These are phyloP conservation scores for Schizopygopsis malacanthus DNA, from an alignment of 2,797 vertebrate species.

Conservation along the genomic window DNA sequence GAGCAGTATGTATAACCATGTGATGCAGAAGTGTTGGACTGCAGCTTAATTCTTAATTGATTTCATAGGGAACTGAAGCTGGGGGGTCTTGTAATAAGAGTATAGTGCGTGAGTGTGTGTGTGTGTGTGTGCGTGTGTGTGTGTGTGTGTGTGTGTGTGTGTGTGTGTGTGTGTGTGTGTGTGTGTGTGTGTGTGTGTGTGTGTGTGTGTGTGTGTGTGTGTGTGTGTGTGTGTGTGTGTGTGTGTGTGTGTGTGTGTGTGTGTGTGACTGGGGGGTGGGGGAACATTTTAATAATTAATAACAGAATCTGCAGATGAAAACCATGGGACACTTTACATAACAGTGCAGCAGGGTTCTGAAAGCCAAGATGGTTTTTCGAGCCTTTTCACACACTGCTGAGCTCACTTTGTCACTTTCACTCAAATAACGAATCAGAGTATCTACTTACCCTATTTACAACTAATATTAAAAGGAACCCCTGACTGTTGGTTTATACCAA, in stretches of 20 bases:
- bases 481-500: not conserved
- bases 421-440: constrained; percentile 9
- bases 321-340: constrained; percentile 80
- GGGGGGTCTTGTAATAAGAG: constrained; percentile 72
- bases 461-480: not conserved
- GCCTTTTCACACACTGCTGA: not conserved
- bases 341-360: constrained; percentile 65
- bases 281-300: constrained; percentile 80
- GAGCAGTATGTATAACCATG: constrained; percentile 56
- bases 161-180: constrained; percentile 46
- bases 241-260: constrained; percentile 46
- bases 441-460: constrained; percentile 9
- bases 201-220: constrained; percentile 62
- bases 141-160: constrained; percentile 57
- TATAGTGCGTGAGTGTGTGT: constrained; percentile 63
- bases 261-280: constrained; percentile 40
- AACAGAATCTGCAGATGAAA: constrained; percentile 80
- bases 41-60: constrained; percentile 79
- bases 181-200: constrained; percentile 47
- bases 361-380: constrained; percentile 35
- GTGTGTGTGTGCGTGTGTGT: constrained; percentile 61
- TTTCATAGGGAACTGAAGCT: constrained; percentile 80
- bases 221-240: constrained; percentile 57
- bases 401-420: constrained; percentile 15
- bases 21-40: constrained; percentile 67